A percentile compares a stretch with the other conserved stretches of the same genome.
Evolutionary conservation across 2,888 invertebrate genomes (phyloP).

Genomic region (Yponomeuta sedellus): DNA sequence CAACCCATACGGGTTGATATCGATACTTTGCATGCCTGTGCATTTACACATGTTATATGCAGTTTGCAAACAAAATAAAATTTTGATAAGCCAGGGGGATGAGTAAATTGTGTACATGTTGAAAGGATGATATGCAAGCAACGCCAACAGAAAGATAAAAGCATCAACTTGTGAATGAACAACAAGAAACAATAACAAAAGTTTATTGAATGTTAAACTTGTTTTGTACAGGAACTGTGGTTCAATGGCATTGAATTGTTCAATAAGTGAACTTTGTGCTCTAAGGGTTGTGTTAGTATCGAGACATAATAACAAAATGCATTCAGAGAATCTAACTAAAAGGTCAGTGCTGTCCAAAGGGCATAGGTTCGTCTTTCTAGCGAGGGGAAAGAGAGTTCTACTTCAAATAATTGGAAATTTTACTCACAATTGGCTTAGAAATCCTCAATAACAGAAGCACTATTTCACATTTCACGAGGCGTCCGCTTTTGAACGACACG

Average conservation of each 20-base stretch:
- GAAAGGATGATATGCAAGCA: no score
- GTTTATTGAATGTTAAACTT: no score
- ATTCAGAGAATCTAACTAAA: not conserved
- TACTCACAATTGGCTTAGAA: slow-evolving; percentile 45
- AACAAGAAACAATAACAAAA: no score
- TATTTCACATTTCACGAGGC: slow-evolving; percentile 59
- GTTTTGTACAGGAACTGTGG: not conserved
- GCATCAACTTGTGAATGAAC: no score
- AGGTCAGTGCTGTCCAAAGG: not conserved
- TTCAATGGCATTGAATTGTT: not conserved
- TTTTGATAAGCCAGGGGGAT: no score
- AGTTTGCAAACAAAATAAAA: no score
- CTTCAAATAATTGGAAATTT: slow-evolving; percentile 10
- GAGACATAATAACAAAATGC: not conserved
- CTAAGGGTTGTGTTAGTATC: not conserved
- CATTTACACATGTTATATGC: no score
- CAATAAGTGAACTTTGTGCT: no score
- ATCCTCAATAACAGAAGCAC: slow-evolving; percentile 42
- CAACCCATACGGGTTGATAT: no score
- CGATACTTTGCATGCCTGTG: no score
- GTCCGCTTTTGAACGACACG: slow-evolving; percentile 41
- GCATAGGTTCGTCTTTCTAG: not conserved
- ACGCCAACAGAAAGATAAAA: no score
- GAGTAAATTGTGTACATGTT: no score
- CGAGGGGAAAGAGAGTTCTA: not conserved